These are phyloP conservation scores for Mya arenaria DNA, from an alignment of 1,140 invertebrate species.

Conservation along the genomic window DNA sequence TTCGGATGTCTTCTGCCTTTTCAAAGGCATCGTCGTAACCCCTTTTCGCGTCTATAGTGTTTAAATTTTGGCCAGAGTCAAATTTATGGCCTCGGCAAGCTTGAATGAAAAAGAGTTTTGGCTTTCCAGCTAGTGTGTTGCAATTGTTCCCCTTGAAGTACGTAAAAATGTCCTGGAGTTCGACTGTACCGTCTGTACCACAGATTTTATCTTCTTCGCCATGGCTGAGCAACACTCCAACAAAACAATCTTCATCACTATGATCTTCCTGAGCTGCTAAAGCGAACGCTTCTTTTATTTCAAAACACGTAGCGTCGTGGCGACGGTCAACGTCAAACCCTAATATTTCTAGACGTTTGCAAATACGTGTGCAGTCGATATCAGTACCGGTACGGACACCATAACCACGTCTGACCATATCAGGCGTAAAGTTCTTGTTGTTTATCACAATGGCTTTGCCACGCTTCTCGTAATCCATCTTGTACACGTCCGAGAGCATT, in stretches of 20 bases:
- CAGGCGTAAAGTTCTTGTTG: constrained; percentile 39
- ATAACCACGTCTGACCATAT: constrained; percentile 36
- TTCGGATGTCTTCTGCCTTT: constrained; percentile 28
- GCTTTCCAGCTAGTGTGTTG: constrained; percentile 66
- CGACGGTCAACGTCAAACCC: constrained; percentile 36
- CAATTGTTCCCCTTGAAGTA: constrained; percentile 69
- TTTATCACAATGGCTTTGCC: constrained; percentile 46
- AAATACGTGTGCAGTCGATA: constrained; percentile 32
- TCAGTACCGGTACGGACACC: constrained; percentile 39
- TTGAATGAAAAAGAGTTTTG: constrained; percentile 77
- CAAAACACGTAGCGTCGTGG: constrained; percentile 37
- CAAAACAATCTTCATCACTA: constrained; percentile 60
- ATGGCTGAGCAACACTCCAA: constrained; percentile 69
- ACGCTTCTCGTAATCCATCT: constrained; percentile 37
- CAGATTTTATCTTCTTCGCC: constrained; percentile 65
- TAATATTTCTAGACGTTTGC: constrained; percentile 8
- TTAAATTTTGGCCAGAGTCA: constrained; percentile 12
- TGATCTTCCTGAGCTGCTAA: constrained; percentile 50
- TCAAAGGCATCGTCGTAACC: not conserved
- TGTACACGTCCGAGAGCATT: constrained; percentile 28
- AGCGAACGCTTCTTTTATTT: constrained; percentile 23
- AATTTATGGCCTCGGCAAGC: constrained; percentile 70
- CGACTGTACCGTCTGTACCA: constrained; percentile 63
- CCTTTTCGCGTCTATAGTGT: constrained; percentile 30
- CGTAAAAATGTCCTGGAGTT: constrained; percentile 64